Evolutionary conservation across 2,113 vertebrate genomes (phyloP), one percentile per base, ranked within the genome.

Genomic region (Ciconia maguari): DNA sequence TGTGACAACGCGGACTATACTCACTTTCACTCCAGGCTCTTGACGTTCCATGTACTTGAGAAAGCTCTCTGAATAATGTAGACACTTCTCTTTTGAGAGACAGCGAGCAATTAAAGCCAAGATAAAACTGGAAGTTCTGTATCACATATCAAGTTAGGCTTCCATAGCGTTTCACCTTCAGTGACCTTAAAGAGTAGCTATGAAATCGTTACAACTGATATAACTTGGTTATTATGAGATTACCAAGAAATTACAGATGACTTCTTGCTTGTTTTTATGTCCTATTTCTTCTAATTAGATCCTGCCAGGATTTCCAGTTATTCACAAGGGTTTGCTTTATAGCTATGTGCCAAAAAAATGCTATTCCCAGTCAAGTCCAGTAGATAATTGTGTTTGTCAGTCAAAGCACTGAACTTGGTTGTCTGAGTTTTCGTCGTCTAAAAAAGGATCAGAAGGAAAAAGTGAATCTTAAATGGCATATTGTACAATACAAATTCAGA

Each of bases 241-340:
- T 91, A 82, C 19, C 66, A 65, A 92, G 77, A 90, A 94, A 81
- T 66, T 74, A 51, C 32, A 80, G 54, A 36, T 3, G 2, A 36
- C 32, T 29, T 41, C 6, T 51, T 25, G 12, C 30, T 71, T 70
- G 34, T 8, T 60, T 83, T n/a, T 46, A 3, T 46, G 21, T 44
- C 30, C 13, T 60, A 22, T 93, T 89, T 64, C 74, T 84, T 64
- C 66, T 84, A 61, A 89, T 87, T 93, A 84, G 66, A 93, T 89
- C 81, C 75, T 70, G 65, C 38, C 83, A 87, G 84, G 84, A 94
- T 91, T 96, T 94, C 91, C 91, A 94, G 87, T 87, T 94, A 91
- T 90, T 95, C 94, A 90, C 58, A 62, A 38, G 58, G 34, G 5
- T 85, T 94, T 85, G 11, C 70, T 83, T 85, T 77, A 57, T 38